Evolutionary conservation across 2,888 invertebrate genomes (phyloP).

Genomic region (Punctoribates punctum): DNA sequence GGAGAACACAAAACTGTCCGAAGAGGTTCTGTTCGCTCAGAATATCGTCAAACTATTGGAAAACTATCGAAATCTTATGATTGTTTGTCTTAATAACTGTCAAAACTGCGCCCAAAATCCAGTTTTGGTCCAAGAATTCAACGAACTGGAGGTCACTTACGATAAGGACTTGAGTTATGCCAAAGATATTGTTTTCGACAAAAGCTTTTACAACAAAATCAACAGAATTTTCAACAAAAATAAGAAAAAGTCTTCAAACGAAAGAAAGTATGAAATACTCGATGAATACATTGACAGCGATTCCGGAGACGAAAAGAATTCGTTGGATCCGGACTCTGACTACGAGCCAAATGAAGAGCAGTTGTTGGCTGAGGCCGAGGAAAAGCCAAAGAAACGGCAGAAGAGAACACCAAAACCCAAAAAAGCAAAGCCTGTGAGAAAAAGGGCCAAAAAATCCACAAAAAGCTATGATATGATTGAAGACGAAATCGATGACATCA

Average conservation of each 20-base stretch:
- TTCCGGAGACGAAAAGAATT: background rate
- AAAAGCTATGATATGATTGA: background rate
- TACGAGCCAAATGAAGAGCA: conserved; percentile 5
- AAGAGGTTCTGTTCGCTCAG: background rate
- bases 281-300: background rate
- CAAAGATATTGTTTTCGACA: background rate
- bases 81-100: background rate
- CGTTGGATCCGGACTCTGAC: background rate
- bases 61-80: background rate
- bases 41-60: background rate
- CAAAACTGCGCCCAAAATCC: background rate
- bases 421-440: conserved; percentile 12
- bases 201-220: background rate
- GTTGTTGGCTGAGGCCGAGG: background rate
- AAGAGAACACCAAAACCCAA: background rate
- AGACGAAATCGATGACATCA: conserved; percentile 18
- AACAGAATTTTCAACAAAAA: conserved; percentile 6
- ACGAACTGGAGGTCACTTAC: background rate
- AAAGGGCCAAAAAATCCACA: background rate
- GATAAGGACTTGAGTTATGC: background rate
- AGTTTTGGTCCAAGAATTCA: background rate
- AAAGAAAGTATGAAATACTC: background rate
- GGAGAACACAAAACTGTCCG: background rate
- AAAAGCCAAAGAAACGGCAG: background rate
- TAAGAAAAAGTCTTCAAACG: background rate